Conservation (phyloP, 2,113 vertebrate genomes). For the Hassar affinis region DNA sequence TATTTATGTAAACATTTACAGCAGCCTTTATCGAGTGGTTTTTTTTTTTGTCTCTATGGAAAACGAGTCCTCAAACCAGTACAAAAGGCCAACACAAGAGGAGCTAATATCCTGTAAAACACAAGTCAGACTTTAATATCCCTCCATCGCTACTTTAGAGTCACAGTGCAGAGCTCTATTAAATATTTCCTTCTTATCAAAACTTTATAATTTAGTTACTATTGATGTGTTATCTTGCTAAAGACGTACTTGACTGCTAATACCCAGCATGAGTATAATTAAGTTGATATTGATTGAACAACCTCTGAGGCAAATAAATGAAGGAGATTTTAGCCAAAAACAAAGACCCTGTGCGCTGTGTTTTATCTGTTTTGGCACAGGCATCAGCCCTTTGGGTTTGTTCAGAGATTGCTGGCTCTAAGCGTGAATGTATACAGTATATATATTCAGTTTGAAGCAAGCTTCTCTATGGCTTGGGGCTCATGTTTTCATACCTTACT, state of each 20-base stretch:
- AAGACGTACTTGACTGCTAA: slow-evolving; percentile 25
- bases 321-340: slow-evolving; percentile 13
- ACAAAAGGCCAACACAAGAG: not conserved
- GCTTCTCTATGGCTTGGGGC: not conserved
- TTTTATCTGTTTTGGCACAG: slow-evolving; percentile 29
- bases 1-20: slow-evolving; percentile 13
- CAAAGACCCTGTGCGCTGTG: slow-evolving; percentile 1
- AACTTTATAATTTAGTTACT: slow-evolving; percentile 19
- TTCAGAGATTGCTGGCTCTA: not conserved
- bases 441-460: not conserved
- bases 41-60: not conserved
- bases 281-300: slow-evolving; percentile 26
- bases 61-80: not conserved
- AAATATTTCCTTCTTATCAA: slow-evolving; percentile 11
- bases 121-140: not conserved
- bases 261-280: slow-evolving; percentile 21
- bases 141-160: not conserved
- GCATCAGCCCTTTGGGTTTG: not conserved
- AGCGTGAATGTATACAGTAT: not conserved
- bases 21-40: not conserved
- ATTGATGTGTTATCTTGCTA: slow-evolving; percentile 35
- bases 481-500: not conserved
- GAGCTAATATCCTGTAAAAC: not conserved
- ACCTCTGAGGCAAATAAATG: not conserved
- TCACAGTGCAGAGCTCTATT: not conserved